phyloP scores from a whole-genome alignment of 2,113 vertebrate species.

The Neodontobutis hainanensis region DNA sequence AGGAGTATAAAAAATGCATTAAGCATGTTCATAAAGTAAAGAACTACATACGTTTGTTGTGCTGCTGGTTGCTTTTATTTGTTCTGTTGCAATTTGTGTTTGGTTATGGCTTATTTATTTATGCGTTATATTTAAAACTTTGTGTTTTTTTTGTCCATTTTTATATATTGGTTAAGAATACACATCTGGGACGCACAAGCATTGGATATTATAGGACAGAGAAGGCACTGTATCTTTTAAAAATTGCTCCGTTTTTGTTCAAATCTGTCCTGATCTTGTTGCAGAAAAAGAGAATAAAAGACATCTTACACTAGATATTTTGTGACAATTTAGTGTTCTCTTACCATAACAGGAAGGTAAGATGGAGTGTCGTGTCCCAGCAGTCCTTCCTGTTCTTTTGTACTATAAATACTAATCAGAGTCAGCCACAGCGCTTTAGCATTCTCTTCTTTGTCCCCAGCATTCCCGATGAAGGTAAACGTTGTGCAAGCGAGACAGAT shows the following conservation, averaged over 20 bases:
- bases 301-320: neutral
- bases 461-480: conserved; percentile 39
- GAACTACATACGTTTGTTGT: no score
- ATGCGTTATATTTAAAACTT: no score
- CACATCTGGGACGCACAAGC: conserved; percentile 16
- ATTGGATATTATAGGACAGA: conserved; percentile 1
- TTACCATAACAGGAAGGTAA: conserved; percentile 5
- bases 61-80: no score
- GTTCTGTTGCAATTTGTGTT: no score
- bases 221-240: conserved; percentile 5
- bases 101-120: no score
- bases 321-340: conserved; percentile 2
- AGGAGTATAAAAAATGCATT: no score
- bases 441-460: conserved; percentile 12
- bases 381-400: conserved; percentile 8
- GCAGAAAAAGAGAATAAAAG: neutral
- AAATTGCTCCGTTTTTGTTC: neutral
- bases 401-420: conserved; percentile 41
- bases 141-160: neutral
- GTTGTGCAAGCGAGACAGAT: neutral
- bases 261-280: neutral
- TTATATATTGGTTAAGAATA: neutral
- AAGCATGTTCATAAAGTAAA: no score
- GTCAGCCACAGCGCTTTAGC: conserved; percentile 21
- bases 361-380: conserved; percentile 16